Percentiles rank a stretch among this genome's conserved stretches.
Conservation (phyloP, 2,888 invertebrate genomes). For the Caenorhabditis japonica region DNA sequence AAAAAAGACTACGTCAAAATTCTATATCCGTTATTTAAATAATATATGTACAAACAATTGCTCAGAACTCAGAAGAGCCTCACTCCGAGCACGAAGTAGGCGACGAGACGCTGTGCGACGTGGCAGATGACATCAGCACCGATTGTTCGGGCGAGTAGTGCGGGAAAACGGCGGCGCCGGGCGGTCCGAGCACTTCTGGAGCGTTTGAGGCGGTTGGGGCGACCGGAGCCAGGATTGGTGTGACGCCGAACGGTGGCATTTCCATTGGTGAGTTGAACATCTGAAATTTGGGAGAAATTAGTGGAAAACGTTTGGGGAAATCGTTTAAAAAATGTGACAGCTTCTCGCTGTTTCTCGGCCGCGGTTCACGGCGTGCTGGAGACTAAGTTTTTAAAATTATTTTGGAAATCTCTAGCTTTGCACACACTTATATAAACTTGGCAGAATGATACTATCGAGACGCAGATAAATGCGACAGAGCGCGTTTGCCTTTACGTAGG, state of each 20-base stretch:
- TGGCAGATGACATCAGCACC: conserved; percentile 21
- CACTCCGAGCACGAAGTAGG: conserved; percentile 29
- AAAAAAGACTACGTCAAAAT: conserved; percentile 25
- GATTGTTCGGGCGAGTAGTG: conserved; percentile 36
- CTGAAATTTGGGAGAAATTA: conserved; percentile 7
- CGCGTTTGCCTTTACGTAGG: too few relatives aligned
- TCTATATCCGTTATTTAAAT: conserved; percentile 14
- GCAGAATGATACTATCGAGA: too few relatives aligned
- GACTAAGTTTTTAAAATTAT: too few relatives aligned
- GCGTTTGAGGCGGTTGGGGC: not conserved
- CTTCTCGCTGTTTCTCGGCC: too few relatives aligned
- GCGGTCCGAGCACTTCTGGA: conserved; percentile 22
- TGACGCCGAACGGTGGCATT: conserved; percentile 21
- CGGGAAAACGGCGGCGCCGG: conserved; percentile 39
- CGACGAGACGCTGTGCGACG: conserved; percentile 24
- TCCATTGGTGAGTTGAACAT: conserved; percentile 38
- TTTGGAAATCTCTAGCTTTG: too few relatives aligned
- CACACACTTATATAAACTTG: too few relatives aligned
- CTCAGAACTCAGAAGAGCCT: not conserved
- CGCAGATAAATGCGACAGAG: too few relatives aligned
- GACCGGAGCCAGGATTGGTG: conserved; percentile 18
- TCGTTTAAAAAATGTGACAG: not conserved
- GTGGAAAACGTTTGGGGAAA: not conserved
- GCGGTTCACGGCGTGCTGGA: too few relatives aligned
- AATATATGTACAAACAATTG: conserved; percentile 35